A percentile compares a stretch with the other conserved stretches of the same genome.
Conservation (phyloP, 2,113 vertebrate species). For the Isurus oxyrinchus region DNA sequence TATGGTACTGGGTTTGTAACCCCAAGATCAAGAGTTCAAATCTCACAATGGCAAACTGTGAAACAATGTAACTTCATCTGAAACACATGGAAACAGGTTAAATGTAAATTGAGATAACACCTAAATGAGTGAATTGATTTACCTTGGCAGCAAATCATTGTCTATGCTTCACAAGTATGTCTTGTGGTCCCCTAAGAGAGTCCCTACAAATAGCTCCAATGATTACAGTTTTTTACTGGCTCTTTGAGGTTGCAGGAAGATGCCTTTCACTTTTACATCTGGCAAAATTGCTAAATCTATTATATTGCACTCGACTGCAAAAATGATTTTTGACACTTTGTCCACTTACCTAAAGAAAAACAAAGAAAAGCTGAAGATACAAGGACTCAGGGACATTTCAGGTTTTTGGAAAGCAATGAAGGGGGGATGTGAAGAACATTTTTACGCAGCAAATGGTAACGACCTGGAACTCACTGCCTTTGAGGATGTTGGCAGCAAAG, state of each 20-base stretch:
- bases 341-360: background rate
- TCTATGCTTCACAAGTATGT: background rate
- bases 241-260: background rate
- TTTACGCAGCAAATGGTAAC: background rate
- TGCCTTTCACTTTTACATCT: background rate
- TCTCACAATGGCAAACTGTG: too few species aligned
- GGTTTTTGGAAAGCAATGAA: background rate
- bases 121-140: background rate
- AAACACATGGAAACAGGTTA: too few species aligned
- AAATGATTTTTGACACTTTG: background rate
- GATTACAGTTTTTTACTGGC: background rate
- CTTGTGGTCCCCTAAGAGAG: background rate
- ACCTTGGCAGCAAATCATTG: conserved; percentile 19
- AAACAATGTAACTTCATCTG: too few species aligned
- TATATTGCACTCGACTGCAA: background rate
- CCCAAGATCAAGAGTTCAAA: too few species aligned
- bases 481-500: background rate
- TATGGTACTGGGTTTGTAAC: too few species aligned
- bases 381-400: background rate
- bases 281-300: background rate
- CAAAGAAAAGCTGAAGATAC: background rate
- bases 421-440: background rate
- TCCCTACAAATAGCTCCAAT: background rate
- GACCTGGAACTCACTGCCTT: background rate
- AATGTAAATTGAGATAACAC: too few species aligned